Percentiles rank a stretch among this genome's conserved stretches.
These are phyloP conservation scores for Epirrhoe tristata DNA, from an alignment of 2,888 invertebrate genomes.

Conservation along the genomic window DNA sequence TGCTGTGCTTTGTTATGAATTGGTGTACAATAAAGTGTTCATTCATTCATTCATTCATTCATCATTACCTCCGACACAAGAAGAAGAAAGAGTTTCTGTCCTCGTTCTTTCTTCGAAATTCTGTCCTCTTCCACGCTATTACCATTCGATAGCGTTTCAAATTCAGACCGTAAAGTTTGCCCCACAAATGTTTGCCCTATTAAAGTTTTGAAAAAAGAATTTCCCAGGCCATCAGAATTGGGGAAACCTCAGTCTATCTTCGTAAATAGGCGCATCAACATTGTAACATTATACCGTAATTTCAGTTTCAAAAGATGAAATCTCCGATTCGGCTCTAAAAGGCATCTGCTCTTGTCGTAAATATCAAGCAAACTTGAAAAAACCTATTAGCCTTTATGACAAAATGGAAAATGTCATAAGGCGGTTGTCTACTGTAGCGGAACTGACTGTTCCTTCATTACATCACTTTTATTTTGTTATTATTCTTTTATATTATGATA, in stretches of 20 bases:
- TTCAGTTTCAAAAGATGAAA: conserved; percentile 36
- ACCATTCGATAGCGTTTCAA: neutral
- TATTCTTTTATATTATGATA: too few relatives aligned
- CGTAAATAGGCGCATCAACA: conserved; percentile 15
- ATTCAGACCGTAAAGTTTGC: neutral
- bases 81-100: too few relatives aligned
- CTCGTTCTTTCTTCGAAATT: too few relatives aligned
- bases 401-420: conserved; percentile 38
- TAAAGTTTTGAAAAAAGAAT: neutral
- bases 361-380: conserved; percentile 45
- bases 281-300: conserved; percentile 33
- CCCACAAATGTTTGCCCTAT: neutral
- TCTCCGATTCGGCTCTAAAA: conserved; percentile 43
- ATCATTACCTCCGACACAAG: too few relatives aligned
- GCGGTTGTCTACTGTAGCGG: conserved; percentile 9
- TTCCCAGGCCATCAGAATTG: neutral
- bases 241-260: conserved; percentile 5
- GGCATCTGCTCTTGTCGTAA: conserved; percentile 45
- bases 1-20: too few relatives aligned
- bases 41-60: too few relatives aligned
- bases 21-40: too few relatives aligned
- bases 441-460: too few relatives aligned
- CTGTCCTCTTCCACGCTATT: too few relatives aligned
- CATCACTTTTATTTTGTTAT: too few relatives aligned
- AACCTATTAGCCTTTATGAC: conserved; percentile 45